These are phyloP conservation scores for Nowickia ferox DNA, from an alignment of 2,888 invertebrate genomes.

Conservation along the genomic window DNA sequence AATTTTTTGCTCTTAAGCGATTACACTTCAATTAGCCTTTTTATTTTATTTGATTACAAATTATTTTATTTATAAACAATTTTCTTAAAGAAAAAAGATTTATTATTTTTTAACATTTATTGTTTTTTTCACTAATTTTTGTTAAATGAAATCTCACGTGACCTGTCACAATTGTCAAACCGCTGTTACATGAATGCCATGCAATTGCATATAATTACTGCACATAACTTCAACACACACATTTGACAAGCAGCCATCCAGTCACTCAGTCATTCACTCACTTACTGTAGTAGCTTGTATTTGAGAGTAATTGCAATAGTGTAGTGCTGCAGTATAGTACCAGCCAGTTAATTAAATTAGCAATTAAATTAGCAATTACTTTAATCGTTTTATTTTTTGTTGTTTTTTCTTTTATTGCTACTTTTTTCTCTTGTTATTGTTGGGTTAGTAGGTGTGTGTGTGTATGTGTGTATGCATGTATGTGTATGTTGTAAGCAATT, in stretches of 20 bases:
- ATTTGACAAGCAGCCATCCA: constrained; percentile 44
- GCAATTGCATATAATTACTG: constrained; percentile 70
- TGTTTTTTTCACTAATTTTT: constrained; percentile 29
- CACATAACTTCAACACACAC: constrained; percentile 56
- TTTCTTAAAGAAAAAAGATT: constrained; percentile 11
- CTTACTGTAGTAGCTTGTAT: constrained; percentile 18
- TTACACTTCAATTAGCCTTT: constrained; percentile 10
- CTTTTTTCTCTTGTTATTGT: constrained; percentile 40
- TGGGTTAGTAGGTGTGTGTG: not conserved
- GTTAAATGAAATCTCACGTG: constrained; percentile 64
- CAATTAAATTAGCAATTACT: constrained; percentile 73
- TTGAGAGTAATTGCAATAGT: constrained; percentile 47
- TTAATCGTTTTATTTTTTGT: constrained; percentile 64
- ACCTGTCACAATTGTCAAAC: constrained; percentile 70
- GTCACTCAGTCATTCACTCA: constrained; percentile 37
- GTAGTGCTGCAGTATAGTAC: constrained; percentile 26
- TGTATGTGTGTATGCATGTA: constrained; percentile 1
- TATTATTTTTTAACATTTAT: constrained; percentile 19
- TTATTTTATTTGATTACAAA: not conserved
- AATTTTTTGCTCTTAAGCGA: constrained; percentile 20
- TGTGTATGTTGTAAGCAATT: constrained; percentile 49
- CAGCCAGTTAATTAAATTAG: constrained; percentile 71
- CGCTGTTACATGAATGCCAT: constrained; percentile 60
- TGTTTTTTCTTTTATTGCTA: not conserved
- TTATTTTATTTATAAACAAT: not conserved